phyloP scores from a whole-genome alignment of 2,888 invertebrate species.

The Molorchus minor region DNA sequence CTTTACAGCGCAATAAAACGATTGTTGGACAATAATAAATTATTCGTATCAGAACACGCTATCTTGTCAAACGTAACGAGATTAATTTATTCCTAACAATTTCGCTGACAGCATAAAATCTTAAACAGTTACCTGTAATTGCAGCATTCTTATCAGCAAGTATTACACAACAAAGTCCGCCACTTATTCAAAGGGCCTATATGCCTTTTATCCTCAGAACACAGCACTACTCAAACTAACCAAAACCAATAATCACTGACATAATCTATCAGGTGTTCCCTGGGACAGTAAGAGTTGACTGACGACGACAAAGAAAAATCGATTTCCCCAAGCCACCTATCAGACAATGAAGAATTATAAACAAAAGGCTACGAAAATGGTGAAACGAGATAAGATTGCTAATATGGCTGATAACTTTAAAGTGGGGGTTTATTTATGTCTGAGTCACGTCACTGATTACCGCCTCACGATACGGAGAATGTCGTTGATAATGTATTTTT shows the following conservation, averaged over 20 bases:
- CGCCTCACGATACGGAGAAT: not conserved
- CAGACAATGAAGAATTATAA: constrained; percentile 23
- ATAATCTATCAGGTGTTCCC: constrained; percentile 16
- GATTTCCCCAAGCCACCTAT: constrained; percentile 12
- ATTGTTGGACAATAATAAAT: too few relatives aligned
- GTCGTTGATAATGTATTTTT: constrained; percentile 14
- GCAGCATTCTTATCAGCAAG: too few relatives aligned
- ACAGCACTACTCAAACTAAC: constrained; percentile 10
- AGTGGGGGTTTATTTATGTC: constrained; percentile 14
- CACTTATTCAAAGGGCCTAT: too few relatives aligned
- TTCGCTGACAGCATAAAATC: too few relatives aligned
- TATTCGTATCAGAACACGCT: too few relatives aligned
- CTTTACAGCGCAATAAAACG: too few relatives aligned
- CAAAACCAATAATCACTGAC: constrained; percentile 8
- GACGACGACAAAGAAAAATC: constrained; percentile 15
- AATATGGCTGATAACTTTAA: constrained; percentile 12
- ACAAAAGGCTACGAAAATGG: constrained; percentile 27
- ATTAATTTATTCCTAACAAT: too few relatives aligned
- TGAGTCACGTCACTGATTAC: constrained; percentile 21
- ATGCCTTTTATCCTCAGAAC: too few relatives aligned
- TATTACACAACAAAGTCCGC: too few relatives aligned
- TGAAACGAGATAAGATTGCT: constrained; percentile 26
- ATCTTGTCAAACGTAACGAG: too few relatives aligned
- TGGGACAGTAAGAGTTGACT: not conserved
- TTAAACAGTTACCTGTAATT: too few relatives aligned